These are phyloP conservation scores for Sturnira hondurensis DNA, from an alignment of 2,113 vertebrate species.

Conservation along the genomic window DNA sequence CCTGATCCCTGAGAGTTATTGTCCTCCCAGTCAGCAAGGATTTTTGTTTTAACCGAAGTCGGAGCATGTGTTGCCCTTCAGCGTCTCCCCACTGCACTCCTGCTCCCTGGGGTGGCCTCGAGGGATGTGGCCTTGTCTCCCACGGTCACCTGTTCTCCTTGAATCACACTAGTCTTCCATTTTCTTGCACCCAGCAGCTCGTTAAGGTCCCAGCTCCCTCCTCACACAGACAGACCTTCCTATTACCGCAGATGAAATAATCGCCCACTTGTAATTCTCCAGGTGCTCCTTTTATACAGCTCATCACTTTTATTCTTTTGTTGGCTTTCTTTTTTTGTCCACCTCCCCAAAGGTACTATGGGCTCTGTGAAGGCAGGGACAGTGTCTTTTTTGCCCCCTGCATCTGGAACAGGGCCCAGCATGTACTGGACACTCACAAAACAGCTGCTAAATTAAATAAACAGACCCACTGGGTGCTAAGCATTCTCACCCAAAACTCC, in stretches of 20 bases:
- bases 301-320: background rate
- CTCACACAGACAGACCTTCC: background rate
- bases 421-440: background rate
- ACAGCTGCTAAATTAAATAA: too few relatives aligned
- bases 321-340: background rate
- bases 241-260: background rate
- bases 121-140: background rate
- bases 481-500: background rate
- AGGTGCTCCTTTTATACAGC: background rate
- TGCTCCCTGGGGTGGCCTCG: background rate
- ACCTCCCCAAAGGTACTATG: background rate
- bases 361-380: background rate
- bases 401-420: background rate
- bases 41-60: background rate
- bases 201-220: background rate
- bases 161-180: background rate
- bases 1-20: background rate
- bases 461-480: background rate
- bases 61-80: background rate
- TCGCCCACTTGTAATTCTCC: background rate
- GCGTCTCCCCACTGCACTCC: background rate
- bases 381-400: background rate
- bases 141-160: background rate
- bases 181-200: background rate
- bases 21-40: background rate